Conservation (phyloP, 2,113 vertebrate genomes). For the Paraplagusia blochii region DNA sequence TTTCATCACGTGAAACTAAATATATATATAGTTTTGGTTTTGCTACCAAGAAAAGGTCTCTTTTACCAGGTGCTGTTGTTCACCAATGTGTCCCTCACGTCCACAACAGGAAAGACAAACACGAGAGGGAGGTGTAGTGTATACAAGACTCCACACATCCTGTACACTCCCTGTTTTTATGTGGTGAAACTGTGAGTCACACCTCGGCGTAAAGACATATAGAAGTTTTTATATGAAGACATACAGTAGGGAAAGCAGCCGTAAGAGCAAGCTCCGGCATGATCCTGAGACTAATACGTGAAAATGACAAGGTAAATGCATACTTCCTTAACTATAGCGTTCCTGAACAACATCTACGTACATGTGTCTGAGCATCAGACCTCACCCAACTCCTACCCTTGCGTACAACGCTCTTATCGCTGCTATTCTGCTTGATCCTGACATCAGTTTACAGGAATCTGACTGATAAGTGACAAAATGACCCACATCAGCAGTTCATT, state of each 20-base stretch:
- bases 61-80: too few relatives aligned
- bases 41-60: too few relatives aligned
- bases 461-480: not conserved
- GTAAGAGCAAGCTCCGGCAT: conserved; percentile 17
- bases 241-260: conserved; percentile 19
- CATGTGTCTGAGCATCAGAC: not conserved
- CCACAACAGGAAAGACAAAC: not conserved
- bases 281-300: not conserved
- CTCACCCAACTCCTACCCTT: not conserved
- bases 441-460: not conserved
- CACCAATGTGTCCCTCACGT: not conserved
- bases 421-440: not conserved
- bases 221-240: conserved; percentile 1
- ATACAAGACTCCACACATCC: conserved; percentile 1
- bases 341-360: conserved; percentile 1
- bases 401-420: not conserved
- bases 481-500: not conserved
- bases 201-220: conserved; percentile 4
- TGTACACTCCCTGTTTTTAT: conserved; percentile 2
- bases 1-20: too few relatives aligned
- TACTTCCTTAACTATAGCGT: conserved; percentile 10
- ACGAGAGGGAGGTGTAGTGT: not conserved
- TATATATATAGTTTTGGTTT: too few relatives aligned
- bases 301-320: conserved; percentile 11
- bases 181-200: conserved; percentile 30